These are phyloP conservation scores for Rhorus exstirpatorius DNA, from an alignment of 2,888 invertebrate genomes.

Conservation along the genomic window DNA sequence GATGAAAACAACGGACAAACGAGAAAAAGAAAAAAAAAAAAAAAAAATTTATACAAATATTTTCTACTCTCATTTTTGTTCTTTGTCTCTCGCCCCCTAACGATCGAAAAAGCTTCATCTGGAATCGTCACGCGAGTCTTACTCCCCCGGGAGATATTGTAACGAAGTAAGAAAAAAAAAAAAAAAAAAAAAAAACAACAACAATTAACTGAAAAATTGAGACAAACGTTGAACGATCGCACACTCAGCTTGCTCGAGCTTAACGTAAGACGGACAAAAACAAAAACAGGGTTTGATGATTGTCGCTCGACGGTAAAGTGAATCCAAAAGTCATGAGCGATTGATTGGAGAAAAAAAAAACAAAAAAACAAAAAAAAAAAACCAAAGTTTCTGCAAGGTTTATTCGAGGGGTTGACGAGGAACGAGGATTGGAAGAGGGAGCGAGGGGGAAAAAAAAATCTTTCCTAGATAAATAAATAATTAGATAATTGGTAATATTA, in stretches of 20 bases:
- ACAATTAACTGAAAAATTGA: not conserved
- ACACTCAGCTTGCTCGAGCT: conserved; percentile 45
- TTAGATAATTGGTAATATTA: conserved; percentile 78
- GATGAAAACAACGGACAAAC: no score
- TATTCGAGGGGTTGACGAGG: conserved; percentile 30
- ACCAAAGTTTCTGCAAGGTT: conserved; percentile 59
- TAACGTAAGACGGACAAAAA: conserved; percentile 48
- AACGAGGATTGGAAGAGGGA: conserved; percentile 6
- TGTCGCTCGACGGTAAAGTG: conserved; percentile 48
- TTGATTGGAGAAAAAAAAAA: no score
- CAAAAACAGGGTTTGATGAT: conserved; percentile 48
- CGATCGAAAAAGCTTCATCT: conserved; percentile 50
- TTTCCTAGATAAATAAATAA: conserved; percentile 73
- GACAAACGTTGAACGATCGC: conserved; percentile 14
- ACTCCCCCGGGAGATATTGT: not conserved
- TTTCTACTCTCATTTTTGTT: conserved; percentile 57
- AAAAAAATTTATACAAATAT: conserved; percentile 43
- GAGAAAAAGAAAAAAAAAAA: no score
- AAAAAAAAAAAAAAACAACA: not conserved
- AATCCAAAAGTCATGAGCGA: conserved; percentile 60
- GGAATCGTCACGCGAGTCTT: conserved; percentile 4
- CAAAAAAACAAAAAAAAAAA: no score
- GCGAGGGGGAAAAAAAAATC: conserved; percentile 41
- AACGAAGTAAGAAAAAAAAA: not conserved
- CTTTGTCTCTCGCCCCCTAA: conserved; percentile 51